Percentiles rank a stretch among this genome's conserved stretches.
Evolutionary conservation across 2,888 invertebrate species (phyloP).

Genomic region (Torymus tubicola): DNA sequence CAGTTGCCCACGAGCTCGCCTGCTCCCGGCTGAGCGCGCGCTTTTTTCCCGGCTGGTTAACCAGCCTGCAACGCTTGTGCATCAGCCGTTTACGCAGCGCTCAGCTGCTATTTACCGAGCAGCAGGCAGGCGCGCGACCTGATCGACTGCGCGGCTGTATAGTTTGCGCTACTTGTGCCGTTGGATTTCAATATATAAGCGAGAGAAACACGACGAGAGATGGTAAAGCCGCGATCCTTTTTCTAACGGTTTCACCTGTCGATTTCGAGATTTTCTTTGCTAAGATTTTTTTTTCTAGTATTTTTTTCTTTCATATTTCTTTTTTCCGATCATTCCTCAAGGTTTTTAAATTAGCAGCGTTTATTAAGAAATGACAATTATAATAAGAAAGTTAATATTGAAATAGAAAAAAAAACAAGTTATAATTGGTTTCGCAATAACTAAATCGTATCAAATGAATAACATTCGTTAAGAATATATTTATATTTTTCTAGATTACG

Average conservation of each 20-base stretch:
- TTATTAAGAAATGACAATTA: too few species aligned
- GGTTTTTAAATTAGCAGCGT: too few species aligned
- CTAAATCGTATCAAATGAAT: too few species aligned
- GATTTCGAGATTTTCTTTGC: too few species aligned
- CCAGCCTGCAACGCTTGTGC: constrained; percentile 36
- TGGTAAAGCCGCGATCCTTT: constrained; percentile 63
- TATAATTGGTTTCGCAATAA: neutral
- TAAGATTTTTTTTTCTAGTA: too few species aligned
- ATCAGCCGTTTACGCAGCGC: neutral
- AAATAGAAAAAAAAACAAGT: neutral
- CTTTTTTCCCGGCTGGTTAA: constrained; percentile 51
- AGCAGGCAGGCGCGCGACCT: constrained; percentile 30
- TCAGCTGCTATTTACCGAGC: constrained; percentile 38
- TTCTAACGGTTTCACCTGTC: neutral
- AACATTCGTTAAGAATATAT: too few species aligned
- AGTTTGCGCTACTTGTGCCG: too few species aligned
- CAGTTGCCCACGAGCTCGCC: constrained; percentile 53
- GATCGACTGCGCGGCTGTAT: constrained; percentile 49
- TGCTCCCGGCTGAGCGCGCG: constrained; percentile 30
- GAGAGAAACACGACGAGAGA: neutral
- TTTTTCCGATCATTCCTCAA: too few species aligned
- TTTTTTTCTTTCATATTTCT: too few species aligned
- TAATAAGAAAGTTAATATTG: too few species aligned
- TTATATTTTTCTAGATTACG: too few species aligned
- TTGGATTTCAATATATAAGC: too few species aligned